Percentiles rank a stretch among this genome's conserved stretches.
phyloP scores from a whole-genome alignment of 1,140 invertebrate species.

The Theocolax elegans region DNA sequence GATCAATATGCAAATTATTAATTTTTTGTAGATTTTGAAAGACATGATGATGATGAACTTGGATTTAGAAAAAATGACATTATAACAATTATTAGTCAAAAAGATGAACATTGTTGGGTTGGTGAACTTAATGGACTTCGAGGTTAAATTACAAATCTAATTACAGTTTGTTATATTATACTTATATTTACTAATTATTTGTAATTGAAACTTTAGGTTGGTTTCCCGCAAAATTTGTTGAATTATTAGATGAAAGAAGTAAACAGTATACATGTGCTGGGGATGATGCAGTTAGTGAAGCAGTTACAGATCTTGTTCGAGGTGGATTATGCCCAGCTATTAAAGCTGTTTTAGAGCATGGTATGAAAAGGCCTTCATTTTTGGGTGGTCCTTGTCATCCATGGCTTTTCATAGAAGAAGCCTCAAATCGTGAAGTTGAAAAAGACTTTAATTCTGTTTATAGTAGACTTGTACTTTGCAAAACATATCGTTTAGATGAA shows the following conservation, averaged over 20 bases:
- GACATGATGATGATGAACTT: slow-evolving; percentile 97
- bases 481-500: slow-evolving; percentile 98
- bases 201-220: slow-evolving; percentile 73
- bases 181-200: slow-evolving; percentile 34
- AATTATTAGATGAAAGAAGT: slow-evolving; percentile 95
- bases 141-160: slow-evolving; percentile 66
- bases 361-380: slow-evolving; percentile 90
- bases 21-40: slow-evolving; percentile 92
- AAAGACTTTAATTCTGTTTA: slow-evolving; percentile 98
- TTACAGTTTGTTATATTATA: background rate
- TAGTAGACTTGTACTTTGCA: slow-evolving; percentile 95
- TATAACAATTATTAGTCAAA: slow-evolving; percentile 96
- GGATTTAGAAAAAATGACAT: slow-evolving; percentile 99
- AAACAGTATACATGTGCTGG: slow-evolving; percentile 96
- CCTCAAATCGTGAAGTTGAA: slow-evolving; percentile 94
- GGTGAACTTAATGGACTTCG: slow-evolving; percentile 97
- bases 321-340: slow-evolving; percentile 93
- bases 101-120: slow-evolving; percentile 99
- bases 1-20: slow-evolving; percentile 35
- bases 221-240: slow-evolving; percentile 99
- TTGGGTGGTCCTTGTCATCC: slow-evolving; percentile 93
- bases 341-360: slow-evolving; percentile 95
- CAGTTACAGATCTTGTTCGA: slow-evolving; percentile 94
- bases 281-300: slow-evolving; percentile 96
- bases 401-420: slow-evolving; percentile 99